A percentile compares a stretch with the other conserved stretches of the same genome.
phyloP scores from a whole-genome alignment of 1,140 invertebrate species.

The Vanessa tameamea region DNA sequence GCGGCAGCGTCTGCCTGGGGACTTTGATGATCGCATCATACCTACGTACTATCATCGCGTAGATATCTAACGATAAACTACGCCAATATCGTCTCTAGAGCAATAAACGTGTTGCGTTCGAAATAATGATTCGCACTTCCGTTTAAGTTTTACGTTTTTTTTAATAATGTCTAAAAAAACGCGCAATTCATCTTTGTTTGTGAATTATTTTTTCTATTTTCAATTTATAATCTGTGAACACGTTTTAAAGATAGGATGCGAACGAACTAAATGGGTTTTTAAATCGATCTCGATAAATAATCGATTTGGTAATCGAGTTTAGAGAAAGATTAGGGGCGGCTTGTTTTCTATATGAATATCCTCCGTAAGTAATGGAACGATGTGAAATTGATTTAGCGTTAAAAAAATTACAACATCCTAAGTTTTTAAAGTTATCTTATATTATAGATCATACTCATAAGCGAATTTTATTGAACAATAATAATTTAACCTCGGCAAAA shows the following conservation, averaged over 20 bases:
- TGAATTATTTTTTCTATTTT: not conserved
- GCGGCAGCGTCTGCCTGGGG: constrained; percentile 50
- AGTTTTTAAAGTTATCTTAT: not conserved
- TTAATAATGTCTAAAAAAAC: not conserved
- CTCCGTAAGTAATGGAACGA: constrained; percentile 61
- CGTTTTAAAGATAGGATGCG: constrained; percentile 47
- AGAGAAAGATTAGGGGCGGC: constrained; percentile 74
- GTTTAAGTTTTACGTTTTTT: constrained; percentile 9
- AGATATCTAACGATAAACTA: constrained; percentile 56
- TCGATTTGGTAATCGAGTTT: constrained; percentile 76
- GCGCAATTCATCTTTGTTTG: not conserved
- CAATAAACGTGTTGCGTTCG: constrained; percentile 44
- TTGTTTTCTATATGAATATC: constrained; percentile 68
- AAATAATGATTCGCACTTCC: constrained; percentile 31
- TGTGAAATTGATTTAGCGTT: constrained; percentile 50
- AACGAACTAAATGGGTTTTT: constrained; percentile 65
- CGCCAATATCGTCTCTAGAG: constrained; percentile 48
- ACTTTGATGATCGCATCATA: constrained; percentile 67
- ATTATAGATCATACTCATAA: not conserved
- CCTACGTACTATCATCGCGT: constrained; percentile 58
- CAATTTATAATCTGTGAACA: constrained; percentile 5
- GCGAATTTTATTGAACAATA: not conserved
- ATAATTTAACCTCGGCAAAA: not conserved
- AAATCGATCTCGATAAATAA: constrained; percentile 79
- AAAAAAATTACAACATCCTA: constrained; percentile 7